A percentile compares a stretch with the other conserved stretches of the same genome.
These are phyloP conservation scores for Poicephalus meyeri DNA, from an alignment of 2,113 vertebrate genomes.

Conservation along the genomic window DNA sequence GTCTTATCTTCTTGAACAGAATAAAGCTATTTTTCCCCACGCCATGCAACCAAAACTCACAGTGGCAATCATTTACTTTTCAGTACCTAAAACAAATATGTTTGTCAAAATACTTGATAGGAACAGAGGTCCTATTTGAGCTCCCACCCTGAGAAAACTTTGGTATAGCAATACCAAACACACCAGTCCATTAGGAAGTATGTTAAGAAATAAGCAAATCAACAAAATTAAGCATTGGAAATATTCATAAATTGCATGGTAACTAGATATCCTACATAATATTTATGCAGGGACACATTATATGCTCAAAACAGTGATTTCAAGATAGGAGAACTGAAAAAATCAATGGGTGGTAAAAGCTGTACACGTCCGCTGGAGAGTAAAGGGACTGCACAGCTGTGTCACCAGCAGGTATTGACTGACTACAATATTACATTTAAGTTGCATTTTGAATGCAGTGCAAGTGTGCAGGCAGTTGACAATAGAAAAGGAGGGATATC, in stretches of 20 bases:
- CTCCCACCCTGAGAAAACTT: background rate
- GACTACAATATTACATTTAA: background rate
- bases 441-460: background rate
- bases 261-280: background rate
- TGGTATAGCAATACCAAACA: background rate
- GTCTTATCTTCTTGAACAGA: background rate
- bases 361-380: background rate
- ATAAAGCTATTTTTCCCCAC: background rate
- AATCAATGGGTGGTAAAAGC: background rate
- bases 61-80: background rate
- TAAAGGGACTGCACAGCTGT: background rate
- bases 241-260: background rate
- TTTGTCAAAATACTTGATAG: background rate
- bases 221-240: background rate
- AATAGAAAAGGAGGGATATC: background rate
- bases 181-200: background rate
- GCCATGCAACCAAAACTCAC: background rate
- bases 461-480: background rate
- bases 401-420: background rate
- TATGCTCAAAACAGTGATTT: background rate
- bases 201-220: background rate
- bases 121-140: background rate
- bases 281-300: background rate
- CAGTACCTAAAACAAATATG: background rate
- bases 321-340: background rate